Evolutionary conservation across 2,797 vertebrate genomes (phyloP), one percentile per base, ranked within the genome.

Genomic region (Catamblyrhynchus diadema): DNA sequence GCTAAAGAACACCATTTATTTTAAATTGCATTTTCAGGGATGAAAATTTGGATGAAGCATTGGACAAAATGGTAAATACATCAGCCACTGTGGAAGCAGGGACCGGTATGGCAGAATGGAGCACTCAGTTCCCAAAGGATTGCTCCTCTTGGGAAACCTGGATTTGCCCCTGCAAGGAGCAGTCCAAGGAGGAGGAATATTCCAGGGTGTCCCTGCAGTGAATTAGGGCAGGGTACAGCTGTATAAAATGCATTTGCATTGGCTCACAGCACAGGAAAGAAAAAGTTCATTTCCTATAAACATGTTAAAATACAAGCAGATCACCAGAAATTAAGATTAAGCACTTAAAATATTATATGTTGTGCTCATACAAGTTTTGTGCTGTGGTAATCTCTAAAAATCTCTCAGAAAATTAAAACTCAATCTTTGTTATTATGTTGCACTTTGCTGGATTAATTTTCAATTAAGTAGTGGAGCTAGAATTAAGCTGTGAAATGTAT

Each of bases 51-150:
- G 44, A 22, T 17, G 39, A 54, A 54, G 18, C 14, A 3, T 57
- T 47, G 30, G 14, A 19, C 48, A 12, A 54, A 88, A 30, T 51
- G 18, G 27, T 64, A 22, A 59, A 35, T 44, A 0, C 7, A 6
- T 57, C 25, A 69, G 32, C 7, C 54, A 11, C 25, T 30, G 1
- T 7, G 59, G 35, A 14, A 21, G 8, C 24, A 9, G 4, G 19
- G n/a, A 1, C 22, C 39, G 53, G 4, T 19, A 0, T 10, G 39
- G 28, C 9, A 28, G 67, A 33, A 10, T 0, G 16, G 39, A 75
- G 50, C 70, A 44, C 35, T 18, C 27, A 2, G 21, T 6, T 60
- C 8, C 47, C 27, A 44, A 12, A 12, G 56, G 19, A 4, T 25
- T 35, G 3, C 16, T 22, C 33, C 0, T 4, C 0, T 14, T 11